Conservation (phyloP, 2,797 vertebrate species). For the Anabas testudineus region DNA sequence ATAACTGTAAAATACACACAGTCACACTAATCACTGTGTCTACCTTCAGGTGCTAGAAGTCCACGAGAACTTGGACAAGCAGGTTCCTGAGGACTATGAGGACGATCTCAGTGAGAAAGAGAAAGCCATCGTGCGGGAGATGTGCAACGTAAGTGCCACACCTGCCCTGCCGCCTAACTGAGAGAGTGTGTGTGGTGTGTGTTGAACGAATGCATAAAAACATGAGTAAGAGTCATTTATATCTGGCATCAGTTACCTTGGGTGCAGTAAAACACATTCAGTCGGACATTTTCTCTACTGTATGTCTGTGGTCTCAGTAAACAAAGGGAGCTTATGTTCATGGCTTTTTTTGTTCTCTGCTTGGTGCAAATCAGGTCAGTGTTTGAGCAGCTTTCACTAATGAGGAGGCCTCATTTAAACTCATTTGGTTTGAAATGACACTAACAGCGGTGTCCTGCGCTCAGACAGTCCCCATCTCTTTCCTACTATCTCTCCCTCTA, state of each 20-base stretch:
- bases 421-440: constrained; percentile 53
- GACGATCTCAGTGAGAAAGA: constrained; percentile 98
- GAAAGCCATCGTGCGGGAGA: constrained; percentile 97
- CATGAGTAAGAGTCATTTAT: not conserved
- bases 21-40: not conserved
- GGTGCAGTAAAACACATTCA: not conserved
- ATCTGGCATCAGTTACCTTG: too few relatives aligned
- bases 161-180: not conserved
- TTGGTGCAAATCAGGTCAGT: constrained; percentile 57
- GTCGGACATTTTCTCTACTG: not conserved
- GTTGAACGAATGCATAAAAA: not conserved
- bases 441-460: constrained; percentile 37
- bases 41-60: constrained; percentile 93
- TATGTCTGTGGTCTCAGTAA: not conserved
- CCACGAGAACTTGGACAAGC: constrained; percentile 96
- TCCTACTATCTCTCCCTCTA: not conserved
- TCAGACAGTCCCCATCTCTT: not conserved
- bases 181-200: not conserved
- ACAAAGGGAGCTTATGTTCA: constrained; percentile 8
- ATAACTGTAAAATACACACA: not conserved
- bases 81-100: constrained; percentile 91
- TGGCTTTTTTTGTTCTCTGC: constrained; percentile 18
- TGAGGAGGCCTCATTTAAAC: constrained; percentile 60
- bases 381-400: constrained; percentile 60
- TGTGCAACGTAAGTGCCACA: constrained; percentile 93